Evolutionary conservation across 2,797 vertebrate species (phyloP), one percentile per base, ranked within the genome.

Genomic region (Diplodus puntazzo): DNA sequence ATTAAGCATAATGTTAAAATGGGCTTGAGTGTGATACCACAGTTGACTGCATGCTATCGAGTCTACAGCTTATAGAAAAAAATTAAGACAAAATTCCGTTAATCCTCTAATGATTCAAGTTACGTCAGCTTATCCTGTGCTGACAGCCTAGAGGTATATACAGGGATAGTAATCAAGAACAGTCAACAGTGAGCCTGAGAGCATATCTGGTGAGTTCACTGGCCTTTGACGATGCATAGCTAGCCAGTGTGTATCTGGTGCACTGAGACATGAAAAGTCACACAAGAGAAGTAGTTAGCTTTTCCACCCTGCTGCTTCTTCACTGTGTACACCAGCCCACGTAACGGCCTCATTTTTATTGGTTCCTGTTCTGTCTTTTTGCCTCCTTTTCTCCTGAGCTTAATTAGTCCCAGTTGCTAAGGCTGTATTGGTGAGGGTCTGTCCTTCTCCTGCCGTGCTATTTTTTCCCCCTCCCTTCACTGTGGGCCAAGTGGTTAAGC

Each of bases 391-490:
- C 54, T 77, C 71, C 45, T 50, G 30, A 60, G 25, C 48, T 70
- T 80, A 87, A 85, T 85, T 79, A 76, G 66, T 90, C 80, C 67
- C 72, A 55, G 75, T 82, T 89, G 65, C 79, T 81, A 67, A n/a
- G 60, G 68, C 71, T 81, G 65, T 75, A 65, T 73, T 73, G 64
- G 78, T 71, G 69, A 69, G 75, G 45, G 54, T 60, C 74, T 77
- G 39, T 80, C 72, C 48, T 85, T 43, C 67, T 83, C 67, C 75
- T 45, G 17, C 64, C 73, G 55, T 46, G 62, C 45, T 68, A 23
- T 73, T 73, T 69, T 67, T 46, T 45, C 14, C 42, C n/a, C 42
- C 43, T 69, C 25, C 50, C 60, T 78, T 85, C 59, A 81, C 60
- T 3, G 27, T 75, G 66, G 65, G 55, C 75, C 65, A 71, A 81